Conservation (phyloP, 23 tunicate species). For the Corella eumyota region DNA sequence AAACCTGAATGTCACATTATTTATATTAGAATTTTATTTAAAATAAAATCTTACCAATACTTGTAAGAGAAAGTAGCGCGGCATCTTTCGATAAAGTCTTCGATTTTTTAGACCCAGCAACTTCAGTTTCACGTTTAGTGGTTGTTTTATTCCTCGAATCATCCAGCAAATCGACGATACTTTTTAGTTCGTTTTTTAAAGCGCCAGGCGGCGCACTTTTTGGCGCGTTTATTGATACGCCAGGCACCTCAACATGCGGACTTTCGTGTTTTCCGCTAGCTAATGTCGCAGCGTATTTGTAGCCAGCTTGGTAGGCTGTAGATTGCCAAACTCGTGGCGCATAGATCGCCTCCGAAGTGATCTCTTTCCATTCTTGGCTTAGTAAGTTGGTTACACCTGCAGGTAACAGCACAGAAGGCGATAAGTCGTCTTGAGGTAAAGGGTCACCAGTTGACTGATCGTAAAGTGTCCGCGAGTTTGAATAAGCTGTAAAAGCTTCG, state of each 20-base stretch:
- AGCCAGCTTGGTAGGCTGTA: constrained; percentile 33
- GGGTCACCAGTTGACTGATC: constrained; percentile 45
- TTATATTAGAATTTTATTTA: no score
- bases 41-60: constrained; percentile 6
- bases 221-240: constrained; percentile 2
- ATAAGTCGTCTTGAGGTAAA: constrained; percentile 10
- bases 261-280: constrained; percentile 30
- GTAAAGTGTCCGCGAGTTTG: constrained; percentile 32
- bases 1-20: no score
- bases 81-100: constrained; percentile 31
- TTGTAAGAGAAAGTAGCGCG: neutral
- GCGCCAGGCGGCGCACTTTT: neutral
- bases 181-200: constrained; percentile 18
- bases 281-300: constrained; percentile 26
- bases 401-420: constrained; percentile 48
- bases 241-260: neutral
- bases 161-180: constrained; percentile 67
- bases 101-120: constrained; percentile 1
- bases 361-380: constrained; percentile 62
- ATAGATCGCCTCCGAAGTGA: constrained; percentile 43
- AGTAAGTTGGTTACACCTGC: constrained; percentile 38
- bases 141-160: constrained; percentile 25
- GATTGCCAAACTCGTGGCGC: constrained; percentile 80
- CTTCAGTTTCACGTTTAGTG: constrained; percentile 20
- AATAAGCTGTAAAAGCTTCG: constrained; percentile 30